These are phyloP conservation scores for Setipinna tenuifilis DNA, from an alignment of 2,797 vertebrate genomes.

Conservation along the genomic window DNA sequence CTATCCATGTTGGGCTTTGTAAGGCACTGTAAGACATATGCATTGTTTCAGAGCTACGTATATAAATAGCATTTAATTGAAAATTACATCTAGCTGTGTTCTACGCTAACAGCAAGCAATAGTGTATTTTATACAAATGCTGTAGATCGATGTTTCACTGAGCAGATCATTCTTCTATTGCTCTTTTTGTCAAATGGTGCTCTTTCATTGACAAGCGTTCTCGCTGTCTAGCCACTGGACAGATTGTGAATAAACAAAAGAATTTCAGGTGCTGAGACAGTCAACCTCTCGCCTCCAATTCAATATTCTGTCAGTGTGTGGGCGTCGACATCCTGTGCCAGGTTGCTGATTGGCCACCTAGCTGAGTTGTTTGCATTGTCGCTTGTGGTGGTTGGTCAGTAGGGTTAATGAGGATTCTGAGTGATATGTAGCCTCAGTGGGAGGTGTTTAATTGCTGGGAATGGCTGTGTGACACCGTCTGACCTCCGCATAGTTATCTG, in stretches of 20 bases:
- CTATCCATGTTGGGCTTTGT: no score
- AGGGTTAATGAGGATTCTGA: slow-evolving; percentile 84
- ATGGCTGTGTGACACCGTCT: slow-evolving; percentile 71
- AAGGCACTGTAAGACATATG: no score
- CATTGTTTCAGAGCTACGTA: no score
- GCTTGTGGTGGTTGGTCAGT: slow-evolving; percentile 78
- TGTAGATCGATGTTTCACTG: not conserved
- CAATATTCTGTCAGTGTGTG: slow-evolving; percentile 81
- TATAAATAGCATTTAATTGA: no score
- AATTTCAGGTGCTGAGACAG: slow-evolving; percentile 77
- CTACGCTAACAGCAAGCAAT: not conserved
- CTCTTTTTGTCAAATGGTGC: slow-evolving; percentile 52
- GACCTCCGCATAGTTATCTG: slow-evolving; percentile 67
- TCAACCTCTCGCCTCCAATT: slow-evolving; percentile 71
- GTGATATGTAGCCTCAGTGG: slow-evolving; percentile 74
- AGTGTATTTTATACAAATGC: not conserved
- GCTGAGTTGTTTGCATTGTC: slow-evolving; percentile 67
- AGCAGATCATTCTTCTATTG: slow-evolving; percentile 38
- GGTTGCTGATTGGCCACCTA: slow-evolving; percentile 71
- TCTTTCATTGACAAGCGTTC: slow-evolving; percentile 53
- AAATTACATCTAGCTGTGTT: not conserved
- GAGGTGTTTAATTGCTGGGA: slow-evolving; percentile 84
- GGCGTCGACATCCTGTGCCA: slow-evolving; percentile 75
- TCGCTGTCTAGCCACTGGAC: slow-evolving; percentile 63
- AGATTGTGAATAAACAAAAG: slow-evolving; percentile 77